A percentile compares a stretch with the other conserved stretches of the same genome.
phyloP scores from a whole-genome alignment of 2,113 vertebrate genomes.

The Myotis lucifugus region DNA sequence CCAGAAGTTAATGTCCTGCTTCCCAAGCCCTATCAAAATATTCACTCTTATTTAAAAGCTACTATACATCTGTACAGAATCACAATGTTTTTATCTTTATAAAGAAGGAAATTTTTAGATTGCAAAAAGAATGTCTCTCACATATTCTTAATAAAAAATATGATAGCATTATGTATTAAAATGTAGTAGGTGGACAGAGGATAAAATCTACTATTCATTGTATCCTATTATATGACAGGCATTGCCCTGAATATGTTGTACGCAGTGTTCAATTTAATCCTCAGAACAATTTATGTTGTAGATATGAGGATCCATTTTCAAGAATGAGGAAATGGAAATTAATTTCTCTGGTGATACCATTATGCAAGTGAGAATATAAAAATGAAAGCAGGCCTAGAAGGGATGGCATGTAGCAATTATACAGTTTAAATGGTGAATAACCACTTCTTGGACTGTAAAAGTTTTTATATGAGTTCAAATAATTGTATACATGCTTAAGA shows the following conservation, averaged over 20 bases:
- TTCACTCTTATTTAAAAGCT: neutral
- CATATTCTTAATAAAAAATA: neutral
- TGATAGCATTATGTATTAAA: neutral
- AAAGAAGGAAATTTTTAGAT: neutral
- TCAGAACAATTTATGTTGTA: neutral
- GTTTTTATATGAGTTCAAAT: neutral
- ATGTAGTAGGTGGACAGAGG: neutral
- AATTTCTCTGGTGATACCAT: neutral
- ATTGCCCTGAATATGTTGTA: neutral
- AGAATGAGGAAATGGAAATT: neutral
- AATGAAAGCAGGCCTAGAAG: neutral
- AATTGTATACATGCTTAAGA: neutral
- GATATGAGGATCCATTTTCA: neutral
- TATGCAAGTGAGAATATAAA: neutral
- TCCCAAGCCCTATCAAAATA: neutral
- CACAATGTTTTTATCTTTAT: neutral
- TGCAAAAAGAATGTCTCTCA: neutral
- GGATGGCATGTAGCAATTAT: rapidly evolving
- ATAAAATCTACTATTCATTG: neutral
- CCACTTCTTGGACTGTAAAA: neutral
- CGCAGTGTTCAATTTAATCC: neutral
- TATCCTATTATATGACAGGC: neutral
- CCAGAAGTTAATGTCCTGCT: neutral
- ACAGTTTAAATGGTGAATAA: neutral
- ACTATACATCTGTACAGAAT: neutral